Evolutionary conservation across 1,140 invertebrate genomes (phyloP).

Genomic region (Melitaea cinxia): DNA sequence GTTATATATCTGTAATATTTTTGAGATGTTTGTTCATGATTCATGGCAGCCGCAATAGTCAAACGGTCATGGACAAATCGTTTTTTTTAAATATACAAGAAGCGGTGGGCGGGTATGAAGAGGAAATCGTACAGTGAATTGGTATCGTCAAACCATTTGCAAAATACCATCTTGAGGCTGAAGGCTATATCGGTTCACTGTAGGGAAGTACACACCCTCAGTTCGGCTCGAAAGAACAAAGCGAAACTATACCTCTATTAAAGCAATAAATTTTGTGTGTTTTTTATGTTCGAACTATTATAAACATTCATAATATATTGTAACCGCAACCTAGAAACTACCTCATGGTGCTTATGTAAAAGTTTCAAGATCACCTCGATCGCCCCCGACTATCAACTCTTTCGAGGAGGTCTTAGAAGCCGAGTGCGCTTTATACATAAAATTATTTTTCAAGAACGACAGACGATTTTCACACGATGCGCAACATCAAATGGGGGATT

Average conservation of each 20-base stretch:
- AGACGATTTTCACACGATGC: background rate
- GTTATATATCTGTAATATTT: constrained; percentile 25
- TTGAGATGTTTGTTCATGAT: constrained; percentile 30
- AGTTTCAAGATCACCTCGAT: constrained; percentile 6
- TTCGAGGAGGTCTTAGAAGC: constrained; percentile 8
- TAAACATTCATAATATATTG: constrained; percentile 12
- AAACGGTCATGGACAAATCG: constrained; percentile 17
- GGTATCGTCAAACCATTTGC: background rate
- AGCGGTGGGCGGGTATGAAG: background rate
- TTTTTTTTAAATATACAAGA: constrained; percentile 9
- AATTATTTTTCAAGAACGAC: constrained; percentile 2
- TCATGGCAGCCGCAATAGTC: constrained; percentile 22
- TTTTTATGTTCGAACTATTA: constrained; percentile 15
- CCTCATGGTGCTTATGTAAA: constrained; percentile 31
- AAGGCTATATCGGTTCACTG: background rate
- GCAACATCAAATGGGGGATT: background rate
- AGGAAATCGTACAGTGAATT: background rate
- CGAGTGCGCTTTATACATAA: constrained; percentile 1
- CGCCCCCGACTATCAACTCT: background rate
- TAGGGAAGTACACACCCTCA: background rate
- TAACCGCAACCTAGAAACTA: constrained; percentile 37
- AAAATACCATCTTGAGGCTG: background rate
- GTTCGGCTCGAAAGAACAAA: constrained; percentile 6
- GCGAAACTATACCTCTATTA: constrained; percentile 30
- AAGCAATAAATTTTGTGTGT: constrained; percentile 34